Evolutionary conservation across 2,888 invertebrate species (phyloP).

Genomic region (Bombylius discolor): DNA sequence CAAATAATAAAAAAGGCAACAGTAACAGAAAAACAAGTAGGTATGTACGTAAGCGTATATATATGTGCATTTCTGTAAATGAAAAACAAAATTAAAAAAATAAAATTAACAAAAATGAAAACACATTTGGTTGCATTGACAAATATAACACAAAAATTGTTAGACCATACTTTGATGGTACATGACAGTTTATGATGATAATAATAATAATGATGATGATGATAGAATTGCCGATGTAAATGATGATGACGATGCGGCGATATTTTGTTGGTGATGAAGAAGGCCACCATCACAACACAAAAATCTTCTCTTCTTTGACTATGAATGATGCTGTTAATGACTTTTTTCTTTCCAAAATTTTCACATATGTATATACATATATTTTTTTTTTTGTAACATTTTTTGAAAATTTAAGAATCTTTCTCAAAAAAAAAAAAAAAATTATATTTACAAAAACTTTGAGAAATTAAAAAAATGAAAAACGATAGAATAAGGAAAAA

Average conservation of each 20-base stretch:
- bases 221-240: background rate
- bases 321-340: too few species aligned
- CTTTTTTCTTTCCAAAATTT: background rate
- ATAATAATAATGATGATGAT: background rate
- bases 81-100: too few species aligned
- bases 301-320: background rate
- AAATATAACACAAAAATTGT: too few species aligned
- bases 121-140: too few species aligned
- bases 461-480: too few species aligned
- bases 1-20: too few species aligned
- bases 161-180: too few species aligned
- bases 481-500: too few species aligned
- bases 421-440: background rate
- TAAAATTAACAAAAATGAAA: too few species aligned
- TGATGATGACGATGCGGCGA: background rate
- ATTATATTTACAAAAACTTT: background rate
- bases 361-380: background rate
- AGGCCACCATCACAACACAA: background rate
- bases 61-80: too few species aligned
- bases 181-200: background rate
- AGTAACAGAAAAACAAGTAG: too few species aligned
- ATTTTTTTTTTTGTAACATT: background rate
- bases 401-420: conserved; percentile 6
- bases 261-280: background rate
- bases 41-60: too few species aligned